Conservation (phyloP, 2,888 invertebrate genomes). For the Lacanobia wlatinum region DNA sequence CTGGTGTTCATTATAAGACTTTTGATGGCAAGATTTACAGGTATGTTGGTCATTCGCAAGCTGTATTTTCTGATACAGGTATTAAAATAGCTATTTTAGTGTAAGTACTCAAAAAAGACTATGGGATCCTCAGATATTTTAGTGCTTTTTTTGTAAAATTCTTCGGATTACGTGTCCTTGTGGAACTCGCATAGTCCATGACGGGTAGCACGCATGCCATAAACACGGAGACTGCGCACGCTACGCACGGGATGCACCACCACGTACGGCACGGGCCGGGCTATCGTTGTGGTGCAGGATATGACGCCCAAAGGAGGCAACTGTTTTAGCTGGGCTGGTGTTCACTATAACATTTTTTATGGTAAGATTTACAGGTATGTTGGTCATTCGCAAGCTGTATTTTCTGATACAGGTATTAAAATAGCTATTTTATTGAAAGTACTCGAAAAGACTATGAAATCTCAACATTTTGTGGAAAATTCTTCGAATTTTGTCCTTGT, state of each 20-base stretch:
- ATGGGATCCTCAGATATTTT: too few species aligned
- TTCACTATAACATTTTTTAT: constrained; percentile 96
- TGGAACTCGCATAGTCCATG: background rate
- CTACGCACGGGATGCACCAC: constrained; percentile 18
- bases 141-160: too few species aligned
- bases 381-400: background rate
- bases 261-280: constrained; percentile 51
- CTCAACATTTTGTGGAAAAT: background rate
- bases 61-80: background rate
- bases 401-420: background rate
- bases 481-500: background rate
- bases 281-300: constrained; percentile 80
- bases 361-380: constrained; percentile 93
- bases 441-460: too few species aligned
- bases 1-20: constrained; percentile 95
- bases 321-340: constrained; percentile 95
- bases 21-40: constrained; percentile 95
- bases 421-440: too few species aligned
- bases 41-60: constrained; percentile 77
- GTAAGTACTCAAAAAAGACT: too few species aligned
- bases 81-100: too few species aligned
- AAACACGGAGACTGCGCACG: constrained; percentile 2
- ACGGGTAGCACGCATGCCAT: constrained; percentile 50
- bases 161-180: too few species aligned
- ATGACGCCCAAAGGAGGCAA: constrained; percentile 91